Conservation (phyloP, 2,888 invertebrate species). For the Scaptomyza parva region DNA sequence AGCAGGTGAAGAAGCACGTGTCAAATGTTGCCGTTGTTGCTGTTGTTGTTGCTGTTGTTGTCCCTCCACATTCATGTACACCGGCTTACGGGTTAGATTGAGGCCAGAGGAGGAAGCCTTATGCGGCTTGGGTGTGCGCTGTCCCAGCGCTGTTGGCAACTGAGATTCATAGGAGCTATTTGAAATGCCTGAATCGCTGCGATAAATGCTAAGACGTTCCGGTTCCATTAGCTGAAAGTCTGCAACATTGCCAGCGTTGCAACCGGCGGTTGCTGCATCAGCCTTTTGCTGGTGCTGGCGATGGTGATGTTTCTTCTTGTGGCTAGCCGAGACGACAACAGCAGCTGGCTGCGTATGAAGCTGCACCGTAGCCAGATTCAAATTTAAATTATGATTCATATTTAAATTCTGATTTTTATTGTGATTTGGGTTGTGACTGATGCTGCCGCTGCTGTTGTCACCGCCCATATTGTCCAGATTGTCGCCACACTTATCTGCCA, state of each 20-base stretch:
- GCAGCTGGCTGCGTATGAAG: conserved; percentile 71
- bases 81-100: conserved; percentile 55
- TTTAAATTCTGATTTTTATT: conserved; percentile 36
- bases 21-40: conserved; percentile 37
- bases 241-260: conserved; percentile 41
- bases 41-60: conserved; percentile 48
- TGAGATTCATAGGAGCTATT: conserved; percentile 86
- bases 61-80: conserved; percentile 78
- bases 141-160: conserved; percentile 51
- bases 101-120: conserved; percentile 48
- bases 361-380: conserved; percentile 69
- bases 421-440: conserved; percentile 10
- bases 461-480: conserved; percentile 55
- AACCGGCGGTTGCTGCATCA: conserved; percentile 44
- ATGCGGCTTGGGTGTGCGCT: conserved; percentile 65
- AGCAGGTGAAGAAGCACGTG: conserved; percentile 64
- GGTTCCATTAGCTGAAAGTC: conserved; percentile 83
- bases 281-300: conserved; percentile 82
- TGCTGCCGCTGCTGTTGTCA: conserved; percentile 55
- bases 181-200: conserved; percentile 85
- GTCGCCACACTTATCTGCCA: conserved; percentile 86
- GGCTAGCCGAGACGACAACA: conserved; percentile 65
- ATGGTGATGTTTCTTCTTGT: conserved; percentile 83
- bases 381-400: conserved; percentile 26
- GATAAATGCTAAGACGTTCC: conserved; percentile 84